A percentile compares a stretch with the other conserved stretches of the same genome.
Evolutionary conservation across 2,113 vertebrate genomes (phyloP).

Genomic region (Lagenorhynchus albirostris): DNA sequence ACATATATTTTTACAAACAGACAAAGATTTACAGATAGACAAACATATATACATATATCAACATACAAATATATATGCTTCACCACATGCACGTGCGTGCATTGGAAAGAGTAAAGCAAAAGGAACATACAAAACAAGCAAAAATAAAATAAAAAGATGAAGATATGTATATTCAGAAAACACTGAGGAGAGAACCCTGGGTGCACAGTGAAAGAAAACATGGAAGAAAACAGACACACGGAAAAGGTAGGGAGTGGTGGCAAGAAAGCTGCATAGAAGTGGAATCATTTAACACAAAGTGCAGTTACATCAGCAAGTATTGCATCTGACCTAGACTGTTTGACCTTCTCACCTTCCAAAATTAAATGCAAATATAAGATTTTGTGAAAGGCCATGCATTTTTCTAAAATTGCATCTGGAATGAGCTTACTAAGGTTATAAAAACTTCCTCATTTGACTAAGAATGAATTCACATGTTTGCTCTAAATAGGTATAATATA

Average conservation of each 20-base stretch:
- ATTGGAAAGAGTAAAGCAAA: constrained; percentile 25
- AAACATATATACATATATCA: constrained; percentile 29
- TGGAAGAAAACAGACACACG: not conserved
- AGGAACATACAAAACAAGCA: constrained; percentile 3
- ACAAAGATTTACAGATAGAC: constrained; percentile 15
- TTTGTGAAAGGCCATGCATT: constrained; percentile 41
- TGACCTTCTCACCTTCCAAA: constrained; percentile 41
- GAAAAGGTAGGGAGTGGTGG: not conserved
- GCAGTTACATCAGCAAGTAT: not conserved
- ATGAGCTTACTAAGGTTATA: constrained; percentile 37
- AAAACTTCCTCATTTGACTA: constrained; percentile 42
- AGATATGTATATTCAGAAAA: not conserved
- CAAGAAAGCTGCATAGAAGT: not conserved
- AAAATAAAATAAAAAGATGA: constrained; percentile 3
- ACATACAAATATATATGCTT: constrained; percentile 29
- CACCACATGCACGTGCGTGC: not conserved
- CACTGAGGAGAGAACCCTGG: not conserved
- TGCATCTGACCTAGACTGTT: constrained; percentile 15
- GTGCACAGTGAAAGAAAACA: not conserved
- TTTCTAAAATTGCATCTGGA: constrained; percentile 37
- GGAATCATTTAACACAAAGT: not conserved
- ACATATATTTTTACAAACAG: not conserved
- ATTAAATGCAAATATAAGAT: constrained; percentile 34
- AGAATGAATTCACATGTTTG: constrained; percentile 4
- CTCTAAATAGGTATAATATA: not conserved